A percentile compares a stretch with the other conserved stretches of the same genome.
phyloP scores from a whole-genome alignment of 1,140 invertebrate genomes.

The Caenorhabditis latens region DNA sequence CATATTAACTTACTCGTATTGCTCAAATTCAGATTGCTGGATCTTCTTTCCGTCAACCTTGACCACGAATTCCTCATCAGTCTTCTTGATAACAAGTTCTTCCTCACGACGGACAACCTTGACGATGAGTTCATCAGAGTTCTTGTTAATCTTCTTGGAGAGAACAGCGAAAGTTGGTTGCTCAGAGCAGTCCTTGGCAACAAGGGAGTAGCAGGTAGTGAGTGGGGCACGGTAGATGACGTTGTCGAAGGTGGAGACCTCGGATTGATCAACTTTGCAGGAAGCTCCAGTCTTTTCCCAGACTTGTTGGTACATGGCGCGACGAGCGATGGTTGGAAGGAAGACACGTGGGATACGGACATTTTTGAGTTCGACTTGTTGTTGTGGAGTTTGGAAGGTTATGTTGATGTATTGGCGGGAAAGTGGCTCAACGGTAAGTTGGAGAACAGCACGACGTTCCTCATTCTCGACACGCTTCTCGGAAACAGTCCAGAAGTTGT shows the following conservation, averaged over 20 bases:
- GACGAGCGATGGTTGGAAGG: conserved; percentile 40
- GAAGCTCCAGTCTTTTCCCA: conserved; percentile 38
- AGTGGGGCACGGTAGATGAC: conserved; percentile 64
- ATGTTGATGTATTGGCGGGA: conserved; percentile 68
- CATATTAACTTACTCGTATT: conserved; percentile 45
- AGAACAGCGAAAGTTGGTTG: conserved; percentile 71
- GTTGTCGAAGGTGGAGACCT: conserved; percentile 68
- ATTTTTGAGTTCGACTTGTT: conserved; percentile 46
- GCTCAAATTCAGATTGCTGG: conserved; percentile 13
- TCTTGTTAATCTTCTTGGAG: conserved; percentile 56
- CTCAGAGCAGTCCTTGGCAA: conserved; percentile 73
- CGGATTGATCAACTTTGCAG: conserved; percentile 44
- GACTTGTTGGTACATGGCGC: neutral
- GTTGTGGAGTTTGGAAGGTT: conserved; percentile 68
- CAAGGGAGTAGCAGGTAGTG: conserved; percentile 68
- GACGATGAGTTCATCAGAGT: conserved; percentile 55
- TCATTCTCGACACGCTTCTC: conserved; percentile 54
- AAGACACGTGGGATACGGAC: conserved; percentile 57
- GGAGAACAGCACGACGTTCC: conserved; percentile 32
- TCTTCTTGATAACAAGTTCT: conserved; percentile 51
- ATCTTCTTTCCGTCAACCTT: conserved; percentile 62
- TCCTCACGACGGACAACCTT: conserved; percentile 51
- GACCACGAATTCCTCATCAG: conserved; percentile 50
- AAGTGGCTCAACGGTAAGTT: conserved; percentile 69
- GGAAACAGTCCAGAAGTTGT: conserved; percentile 58